Percentiles rank a stretch among this genome's conserved stretches.
Evolutionary conservation across 2,888 invertebrate species (phyloP).

Genomic region (Lissocephala sabroskyi): DNA sequence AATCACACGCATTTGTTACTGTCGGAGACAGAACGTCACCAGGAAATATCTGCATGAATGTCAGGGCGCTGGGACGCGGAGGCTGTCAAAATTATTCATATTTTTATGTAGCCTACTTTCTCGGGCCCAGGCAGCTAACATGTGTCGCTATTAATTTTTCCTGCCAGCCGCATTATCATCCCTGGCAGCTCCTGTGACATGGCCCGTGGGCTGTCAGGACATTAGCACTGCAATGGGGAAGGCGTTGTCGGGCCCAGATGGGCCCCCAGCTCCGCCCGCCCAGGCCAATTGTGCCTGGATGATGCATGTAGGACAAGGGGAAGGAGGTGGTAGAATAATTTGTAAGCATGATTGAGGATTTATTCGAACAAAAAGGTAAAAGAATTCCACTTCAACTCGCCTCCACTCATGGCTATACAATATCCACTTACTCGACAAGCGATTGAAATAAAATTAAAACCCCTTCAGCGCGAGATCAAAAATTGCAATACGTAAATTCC

Average conservation of each 20-base stretch:
- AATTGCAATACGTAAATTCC: no score
- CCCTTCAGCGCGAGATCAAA: no score
- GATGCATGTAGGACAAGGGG: not conserved
- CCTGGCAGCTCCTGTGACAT: slow-evolving; percentile 1
- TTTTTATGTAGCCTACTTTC: slow-evolving; percentile 24
- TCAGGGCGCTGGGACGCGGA: slow-evolving; percentile 14
- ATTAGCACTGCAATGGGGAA: slow-evolving; percentile 21
- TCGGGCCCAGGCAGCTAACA: slow-evolving; percentile 15
- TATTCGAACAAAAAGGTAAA: no score
- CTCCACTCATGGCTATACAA: no score
- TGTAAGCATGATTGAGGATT: no score
- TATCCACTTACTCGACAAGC: no score
- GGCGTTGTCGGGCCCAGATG: slow-evolving; percentile 25
- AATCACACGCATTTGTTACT: slow-evolving; percentile 53
- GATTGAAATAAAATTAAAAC: no score
- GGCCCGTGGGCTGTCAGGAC: slow-evolving; percentile 3
- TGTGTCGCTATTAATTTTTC: slow-evolving; percentile 58
- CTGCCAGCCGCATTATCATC: slow-evolving; percentile 33
- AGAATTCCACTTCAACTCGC: no score
- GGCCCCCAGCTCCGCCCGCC: no score
- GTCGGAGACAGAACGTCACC: slow-evolving; percentile 16
- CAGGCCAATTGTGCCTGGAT: slow-evolving; percentile 12
- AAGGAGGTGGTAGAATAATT: no score
- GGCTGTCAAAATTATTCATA: slow-evolving; percentile 54
- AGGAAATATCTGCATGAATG: slow-evolving; percentile 43